Evolutionary conservation across 53 echinoderm and acorn worm species (phyloP), one percentile per base, ranked within the genome.

Genomic region (Apostichopus leukothele): DNA sequence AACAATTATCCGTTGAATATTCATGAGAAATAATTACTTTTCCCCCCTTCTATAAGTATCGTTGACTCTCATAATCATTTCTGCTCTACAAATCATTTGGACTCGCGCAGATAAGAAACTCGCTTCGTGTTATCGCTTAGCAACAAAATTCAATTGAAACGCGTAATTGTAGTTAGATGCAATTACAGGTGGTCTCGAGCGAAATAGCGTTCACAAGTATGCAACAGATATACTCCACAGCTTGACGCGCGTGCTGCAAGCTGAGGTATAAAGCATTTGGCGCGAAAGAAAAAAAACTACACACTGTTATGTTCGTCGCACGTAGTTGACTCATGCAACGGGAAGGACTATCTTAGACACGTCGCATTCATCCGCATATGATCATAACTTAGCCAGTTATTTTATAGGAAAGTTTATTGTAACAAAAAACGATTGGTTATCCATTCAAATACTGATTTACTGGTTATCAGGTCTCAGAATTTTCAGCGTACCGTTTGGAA

Each of bases 141-240:
- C 84, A 84, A 84, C 84, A 84, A 84, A 84, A 84, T 84, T 84
- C 84, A 84, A 84, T 84, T 84, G 84, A 84, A 67, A 61, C 84
- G 84, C 84, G 66, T 84, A 84, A 84, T 84, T 84, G 84, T 66
- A 60, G 59, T 66, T 84, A 61, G 84, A 84, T 66, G 84, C 67
- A 84, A 84, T 84, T 84, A 84, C 84, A 84, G 84, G 84, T 84
- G 84, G 84, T 84, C 84, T 84, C 84, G 84, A 67, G 66, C 26
- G 84, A 84, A 66, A 84, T 67, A 84, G 67, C 66, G 60, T 66
- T 50, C 67, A 63, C 59, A 84, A 57, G 57, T 57, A 55, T 55
- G 80, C 80, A 84, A 84, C 84, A 84, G 84, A 84, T 84, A 57
- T 84, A 60, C 23, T 60, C 60, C 16, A 66, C 23, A 63, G 14